Conservation (phyloP, 2,888 invertebrate species). For the Eucriotettix oculatus region DNA sequence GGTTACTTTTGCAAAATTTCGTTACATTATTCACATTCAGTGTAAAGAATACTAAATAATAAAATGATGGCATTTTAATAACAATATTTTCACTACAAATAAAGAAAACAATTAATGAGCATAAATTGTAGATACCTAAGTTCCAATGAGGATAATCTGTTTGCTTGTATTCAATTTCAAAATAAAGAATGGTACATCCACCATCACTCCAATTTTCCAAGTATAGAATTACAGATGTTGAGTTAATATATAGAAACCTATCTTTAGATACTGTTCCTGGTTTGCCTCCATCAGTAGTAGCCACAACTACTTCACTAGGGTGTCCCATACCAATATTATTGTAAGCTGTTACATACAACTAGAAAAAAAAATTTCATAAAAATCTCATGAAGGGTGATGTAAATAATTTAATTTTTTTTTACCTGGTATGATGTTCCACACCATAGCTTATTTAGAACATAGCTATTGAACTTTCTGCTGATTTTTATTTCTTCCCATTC, state of each 20-base stretch:
- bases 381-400: not conserved
- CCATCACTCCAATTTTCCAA: slow-evolving; percentile 18
- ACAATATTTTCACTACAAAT: too few relatives aligned
- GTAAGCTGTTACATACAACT: slow-evolving; percentile 19
- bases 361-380: slow-evolving; percentile 14
- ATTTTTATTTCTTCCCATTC: slow-evolving; percentile 18
- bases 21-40: too few relatives aligned
- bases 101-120: too few relatives aligned
- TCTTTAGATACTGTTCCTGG: slow-evolving; percentile 16
- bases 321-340: slow-evolving; percentile 21
- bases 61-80: too few relatives aligned
- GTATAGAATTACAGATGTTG: slow-evolving; percentile 18
- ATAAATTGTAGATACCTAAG: slow-evolving; percentile 11
- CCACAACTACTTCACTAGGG: slow-evolving; percentile 12
- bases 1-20: too few relatives aligned
- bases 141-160: slow-evolving; percentile 16
- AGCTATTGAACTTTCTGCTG: slow-evolving; percentile 16
- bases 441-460: slow-evolving; percentile 3
- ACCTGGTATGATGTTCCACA: slow-evolving; percentile 7
- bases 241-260: slow-evolving; percentile 17
- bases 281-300: slow-evolving; percentile 16
- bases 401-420: not conserved
- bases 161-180: slow-evolving; percentile 19
- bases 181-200: slow-evolving; percentile 17
- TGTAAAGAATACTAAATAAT: too few relatives aligned